phyloP scores from a whole-genome alignment of 1,140 invertebrate species.

The Drosophila leontia region DNA sequence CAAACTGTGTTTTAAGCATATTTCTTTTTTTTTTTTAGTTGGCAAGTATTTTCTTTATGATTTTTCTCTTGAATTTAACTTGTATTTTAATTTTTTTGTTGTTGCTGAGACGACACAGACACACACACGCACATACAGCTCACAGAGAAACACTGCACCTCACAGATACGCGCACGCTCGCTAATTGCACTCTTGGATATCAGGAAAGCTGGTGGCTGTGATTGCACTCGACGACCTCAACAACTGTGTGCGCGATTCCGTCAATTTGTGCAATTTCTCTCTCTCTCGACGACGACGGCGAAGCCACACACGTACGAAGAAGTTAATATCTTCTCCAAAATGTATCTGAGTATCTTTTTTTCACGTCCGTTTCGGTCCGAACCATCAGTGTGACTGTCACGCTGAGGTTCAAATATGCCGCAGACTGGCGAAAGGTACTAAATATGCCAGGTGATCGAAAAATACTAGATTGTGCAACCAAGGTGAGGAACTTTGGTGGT shows the following conservation, averaged over 20 bases:
- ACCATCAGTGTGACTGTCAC: constrained; percentile 22
- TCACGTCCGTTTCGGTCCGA: constrained; percentile 18
- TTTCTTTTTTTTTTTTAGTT: constrained; percentile 38
- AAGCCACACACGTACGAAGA: constrained; percentile 48
- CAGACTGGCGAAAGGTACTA: neutral
- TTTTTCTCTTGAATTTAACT: constrained; percentile 27
- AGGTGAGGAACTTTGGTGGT: neutral
- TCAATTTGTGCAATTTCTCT: constrained; percentile 62
- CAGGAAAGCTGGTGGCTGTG: constrained; percentile 18
- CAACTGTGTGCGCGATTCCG: constrained; percentile 36
- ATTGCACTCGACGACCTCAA: constrained; percentile 43
- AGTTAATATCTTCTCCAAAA: constrained; percentile 33
- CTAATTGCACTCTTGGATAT: constrained; percentile 40
- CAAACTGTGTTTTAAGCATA: constrained; percentile 78
- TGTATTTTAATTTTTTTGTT: constrained; percentile 20
- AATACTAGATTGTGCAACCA: neutral
- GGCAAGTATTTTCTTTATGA: constrained; percentile 24
- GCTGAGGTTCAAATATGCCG: neutral
- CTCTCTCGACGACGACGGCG: constrained; percentile 20
- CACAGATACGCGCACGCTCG: constrained; percentile 22
- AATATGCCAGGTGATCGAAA: neutral
- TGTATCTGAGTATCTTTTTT: constrained; percentile 38
- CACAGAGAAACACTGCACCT: constrained; percentile 12
- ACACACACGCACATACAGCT: constrained; percentile 5
- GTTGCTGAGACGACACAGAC: constrained; percentile 20